Conservation (phyloP, 2,797 vertebrate species). For the Varecia variegata region DNA sequence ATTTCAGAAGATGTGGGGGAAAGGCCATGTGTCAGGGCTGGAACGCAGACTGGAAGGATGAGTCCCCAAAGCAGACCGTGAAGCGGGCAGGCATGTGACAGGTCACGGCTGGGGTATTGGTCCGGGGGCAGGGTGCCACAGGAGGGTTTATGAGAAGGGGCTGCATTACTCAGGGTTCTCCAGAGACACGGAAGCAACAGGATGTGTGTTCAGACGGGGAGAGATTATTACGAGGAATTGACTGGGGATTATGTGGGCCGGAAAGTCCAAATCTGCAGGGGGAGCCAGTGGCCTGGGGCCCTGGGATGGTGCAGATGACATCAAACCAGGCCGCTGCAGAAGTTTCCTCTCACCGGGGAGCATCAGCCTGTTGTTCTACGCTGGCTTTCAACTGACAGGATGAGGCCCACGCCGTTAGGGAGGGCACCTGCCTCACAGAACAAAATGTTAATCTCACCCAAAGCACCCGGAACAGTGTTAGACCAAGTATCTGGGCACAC, state of each 20-base stretch:
- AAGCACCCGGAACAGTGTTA: not conserved
- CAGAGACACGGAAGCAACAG: not conserved
- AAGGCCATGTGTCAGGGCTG: not conserved
- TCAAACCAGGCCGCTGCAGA: not conserved
- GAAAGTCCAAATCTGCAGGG: not conserved
- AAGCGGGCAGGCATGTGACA: fast-evolving
- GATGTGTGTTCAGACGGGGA: fast-evolving
- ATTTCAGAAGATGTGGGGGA: not conserved
- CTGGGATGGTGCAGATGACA: not conserved
- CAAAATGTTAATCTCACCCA: not conserved
- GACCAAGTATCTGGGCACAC: not conserved
- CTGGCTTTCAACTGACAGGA: not conserved
- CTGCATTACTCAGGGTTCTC: too few relatives aligned
- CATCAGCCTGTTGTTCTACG: not conserved
- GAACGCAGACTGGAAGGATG: not conserved
- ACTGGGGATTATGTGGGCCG: not conserved
- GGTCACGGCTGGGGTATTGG: fast-evolving
- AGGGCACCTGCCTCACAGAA: not conserved
- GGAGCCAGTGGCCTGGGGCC: too few relatives aligned
- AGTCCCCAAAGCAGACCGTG: not conserved
- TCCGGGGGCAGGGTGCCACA: fast-evolving
- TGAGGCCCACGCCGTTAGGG: not conserved
- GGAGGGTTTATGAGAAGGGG: not conserved
- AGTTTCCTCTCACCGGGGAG: too few relatives aligned
- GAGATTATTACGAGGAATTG: not conserved